A percentile compares a stretch with the other conserved stretches of the same genome.
Evolutionary conservation across 2,113 vertebrate species (phyloP).

Genomic region (Stegostoma tigrinum): DNA sequence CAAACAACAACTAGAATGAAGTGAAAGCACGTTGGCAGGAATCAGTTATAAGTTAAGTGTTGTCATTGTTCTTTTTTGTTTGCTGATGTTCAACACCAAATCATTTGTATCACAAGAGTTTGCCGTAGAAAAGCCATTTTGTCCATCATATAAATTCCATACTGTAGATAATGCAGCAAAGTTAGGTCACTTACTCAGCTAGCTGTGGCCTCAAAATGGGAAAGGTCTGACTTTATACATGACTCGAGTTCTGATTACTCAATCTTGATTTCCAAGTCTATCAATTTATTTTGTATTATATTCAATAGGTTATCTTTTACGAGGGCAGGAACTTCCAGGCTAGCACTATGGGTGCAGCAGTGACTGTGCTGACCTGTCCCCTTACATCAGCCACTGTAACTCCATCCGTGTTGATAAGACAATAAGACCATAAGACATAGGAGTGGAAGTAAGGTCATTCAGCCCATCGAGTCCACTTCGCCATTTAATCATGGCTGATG

Average conservation of each 20-base stretch:
- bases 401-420: constrained; percentile 47
- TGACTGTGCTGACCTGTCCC: constrained; percentile 48
- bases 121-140: not conserved
- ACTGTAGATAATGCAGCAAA: not conserved
- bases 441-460: no score
- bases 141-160: not conserved
- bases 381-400: constrained; percentile 49
- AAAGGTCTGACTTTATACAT: not conserved
- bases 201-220: not conserved
- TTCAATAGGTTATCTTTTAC: constrained; percentile 43
- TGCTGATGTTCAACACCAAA: not conserved
- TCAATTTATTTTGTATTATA: not conserved
- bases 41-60: not conserved
- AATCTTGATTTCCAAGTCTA: not conserved
- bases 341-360: constrained; percentile 46
- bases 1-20: no score
- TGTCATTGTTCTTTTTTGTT: no score
- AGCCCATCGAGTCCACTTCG: no score
- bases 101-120: not conserved
- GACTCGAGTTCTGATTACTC: not conserved
- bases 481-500: no score
- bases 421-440: no score
- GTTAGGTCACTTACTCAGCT: not conserved
- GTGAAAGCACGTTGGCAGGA: no score
- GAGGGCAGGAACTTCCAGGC: constrained; percentile 44